Evolutionary conservation across 2,888 invertebrate species (phyloP).

Genomic region (Drosophila longiperda): DNA sequence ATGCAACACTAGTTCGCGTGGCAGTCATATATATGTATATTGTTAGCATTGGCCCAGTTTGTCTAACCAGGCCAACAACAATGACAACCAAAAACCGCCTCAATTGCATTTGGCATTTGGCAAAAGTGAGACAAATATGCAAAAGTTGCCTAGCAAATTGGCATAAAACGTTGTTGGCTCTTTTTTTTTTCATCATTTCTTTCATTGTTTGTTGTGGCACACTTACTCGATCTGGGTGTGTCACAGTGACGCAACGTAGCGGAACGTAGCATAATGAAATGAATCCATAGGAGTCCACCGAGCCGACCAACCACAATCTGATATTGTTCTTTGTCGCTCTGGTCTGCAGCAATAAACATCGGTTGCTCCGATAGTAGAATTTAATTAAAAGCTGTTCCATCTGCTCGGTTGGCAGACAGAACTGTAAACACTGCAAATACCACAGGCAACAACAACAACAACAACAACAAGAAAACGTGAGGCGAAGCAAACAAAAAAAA

Average conservation of each 20-base stretch:
- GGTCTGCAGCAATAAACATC: slow-evolving; percentile 48
- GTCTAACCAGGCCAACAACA: neutral
- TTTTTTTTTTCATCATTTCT: neutral
- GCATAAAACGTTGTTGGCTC: slow-evolving; percentile 7
- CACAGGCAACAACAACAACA: slow-evolving; percentile 8
- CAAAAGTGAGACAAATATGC: slow-evolving; percentile 23
- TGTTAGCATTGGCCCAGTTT: neutral
- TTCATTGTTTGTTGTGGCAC: neutral
- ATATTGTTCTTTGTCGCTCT: slow-evolving; percentile 9
- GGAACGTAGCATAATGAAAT: neutral
- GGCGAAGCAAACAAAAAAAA: neutral
- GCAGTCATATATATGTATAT: neutral
- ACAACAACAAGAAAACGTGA: neutral
- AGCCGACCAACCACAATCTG: slow-evolving; percentile 5
- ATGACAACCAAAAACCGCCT: neutral
- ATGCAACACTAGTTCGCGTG: slow-evolving; percentile 12
- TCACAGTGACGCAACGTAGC: neutral
- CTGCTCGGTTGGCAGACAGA: slow-evolving; percentile 23
- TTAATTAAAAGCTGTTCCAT: slow-evolving; percentile 63
- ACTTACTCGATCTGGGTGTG: neutral
- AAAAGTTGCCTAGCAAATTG: slow-evolving; percentile 35
- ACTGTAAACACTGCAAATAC: slow-evolving; percentile 17
- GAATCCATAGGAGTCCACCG: neutral
- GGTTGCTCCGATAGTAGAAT: slow-evolving; percentile 45
- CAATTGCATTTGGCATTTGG: slow-evolving; percentile 3